Evolutionary conservation across 1,140 invertebrate genomes (phyloP), one percentile per base, ranked within the genome.

Genomic region (Nasonia vitripennis): DNA sequence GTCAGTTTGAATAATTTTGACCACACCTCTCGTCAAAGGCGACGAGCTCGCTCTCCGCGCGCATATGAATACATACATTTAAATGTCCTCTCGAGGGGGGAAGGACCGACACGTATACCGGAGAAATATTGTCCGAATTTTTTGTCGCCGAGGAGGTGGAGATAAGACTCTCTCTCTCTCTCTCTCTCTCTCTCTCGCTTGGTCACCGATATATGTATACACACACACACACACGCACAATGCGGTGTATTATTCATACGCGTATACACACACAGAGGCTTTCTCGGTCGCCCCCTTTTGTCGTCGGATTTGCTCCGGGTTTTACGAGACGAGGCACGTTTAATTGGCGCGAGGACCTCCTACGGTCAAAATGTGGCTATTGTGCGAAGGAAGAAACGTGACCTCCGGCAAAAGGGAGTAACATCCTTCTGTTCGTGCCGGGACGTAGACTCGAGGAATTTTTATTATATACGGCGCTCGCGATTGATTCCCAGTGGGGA

Each of bases 1-100:
- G 93, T 93, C 93, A 93, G 93, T 93, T 93, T 93, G 92, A 93
- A 93, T 93, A 93, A 93, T 93, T 93, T 93, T 93, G 92, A 93
- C 93, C 93, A 93, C 93, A 93, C 93, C 93, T 93, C 92, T 93
- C 90, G 91, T 92, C 91, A 91, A 92, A 91, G 79, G 51, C 71
- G 23, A 70, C 55, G 80, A 45, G 90, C 89, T 88, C 92, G 90
- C 89, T 88, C 92, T 91, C 91, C 89, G 91, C 89, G 87, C 90
- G 88, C 89, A 89, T 92, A 93, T 93, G 92, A 93, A 93, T 93
- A 93, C 91, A 93, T 93, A 92, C 92, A 93, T 93, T 93, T 93
- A 92, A 93, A 93, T 93, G 91, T 91, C 89, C 27, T 27, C 78
- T 37, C 88, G 91, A 11, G 34, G 20, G 27, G 71, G 81, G 3